phyloP scores from a whole-genome alignment of 2,797 vertebrate species.

The Fistularia tabacaria region DNA sequence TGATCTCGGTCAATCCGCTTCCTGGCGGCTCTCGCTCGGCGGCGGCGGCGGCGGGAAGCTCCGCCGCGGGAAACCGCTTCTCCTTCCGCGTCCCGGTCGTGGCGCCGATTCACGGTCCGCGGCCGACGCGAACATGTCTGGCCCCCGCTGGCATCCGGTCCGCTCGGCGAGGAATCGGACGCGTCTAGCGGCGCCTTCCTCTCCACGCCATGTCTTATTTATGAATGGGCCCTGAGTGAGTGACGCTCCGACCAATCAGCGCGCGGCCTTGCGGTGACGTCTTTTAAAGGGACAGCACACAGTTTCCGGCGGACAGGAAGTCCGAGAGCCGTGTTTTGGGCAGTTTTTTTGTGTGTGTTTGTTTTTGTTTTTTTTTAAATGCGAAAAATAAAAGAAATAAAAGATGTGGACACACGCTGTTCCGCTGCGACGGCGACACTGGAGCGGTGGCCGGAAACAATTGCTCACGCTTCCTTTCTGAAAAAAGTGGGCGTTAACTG shows the following conservation, averaged over 20 bases:
- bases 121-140: constrained; percentile 32
- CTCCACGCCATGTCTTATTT: constrained; percentile 73
- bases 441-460: constrained; percentile 42
- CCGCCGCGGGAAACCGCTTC: constrained; percentile 65
- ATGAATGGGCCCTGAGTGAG: constrained; percentile 81
- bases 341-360: too few species aligned
- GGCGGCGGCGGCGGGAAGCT: constrained; percentile 44
- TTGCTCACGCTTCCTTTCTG: constrained; percentile 60
- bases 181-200: constrained; percentile 30
- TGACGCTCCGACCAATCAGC: constrained; percentile 44
- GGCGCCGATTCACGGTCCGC: constrained; percentile 31
- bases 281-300: constrained; percentile 75
- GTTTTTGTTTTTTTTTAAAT: too few species aligned
- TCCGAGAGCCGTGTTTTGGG: neutral
- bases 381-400: too few species aligned
- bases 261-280: constrained; percentile 41
- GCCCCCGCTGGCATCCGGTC: constrained; percentile 32
- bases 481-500: constrained; percentile 26
- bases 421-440: neutral
- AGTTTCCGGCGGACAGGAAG: neutral
- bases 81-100: constrained; percentile 32
- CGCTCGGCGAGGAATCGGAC: constrained; percentile 28
- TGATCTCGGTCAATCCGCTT: constrained; percentile 49
- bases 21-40: constrained; percentile 46
- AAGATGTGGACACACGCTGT: too few species aligned